Conservation (phyloP, 2,797 vertebrate species). For the Squalus acanthias region DNA sequence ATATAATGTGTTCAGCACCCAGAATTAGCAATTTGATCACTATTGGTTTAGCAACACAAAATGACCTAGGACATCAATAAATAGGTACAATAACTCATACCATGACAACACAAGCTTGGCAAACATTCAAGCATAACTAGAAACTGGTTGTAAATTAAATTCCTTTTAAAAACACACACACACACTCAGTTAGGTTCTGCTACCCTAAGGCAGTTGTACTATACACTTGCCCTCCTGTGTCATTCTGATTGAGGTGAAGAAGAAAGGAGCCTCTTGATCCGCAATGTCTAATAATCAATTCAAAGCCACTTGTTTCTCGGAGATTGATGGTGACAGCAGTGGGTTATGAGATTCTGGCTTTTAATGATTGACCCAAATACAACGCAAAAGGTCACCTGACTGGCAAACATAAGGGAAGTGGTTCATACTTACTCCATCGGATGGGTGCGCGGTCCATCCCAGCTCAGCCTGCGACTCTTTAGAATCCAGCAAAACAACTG, state of each 20-base stretch:
- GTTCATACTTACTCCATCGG: constrained; percentile 76
- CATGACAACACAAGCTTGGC: background rate
- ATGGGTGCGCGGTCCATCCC: constrained; percentile 85
- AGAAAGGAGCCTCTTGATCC: no score
- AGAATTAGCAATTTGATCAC: background rate
- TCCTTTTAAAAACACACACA: background rate
- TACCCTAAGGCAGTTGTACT: background rate
- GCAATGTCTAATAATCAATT: background rate
- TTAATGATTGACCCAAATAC: background rate
- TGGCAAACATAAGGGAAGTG: background rate
- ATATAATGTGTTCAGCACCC: background rate
- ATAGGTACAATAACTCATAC: background rate
- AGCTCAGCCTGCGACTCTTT: constrained; percentile 92
- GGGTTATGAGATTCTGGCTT: background rate
- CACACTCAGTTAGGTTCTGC: background rate
- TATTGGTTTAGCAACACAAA: background rate
- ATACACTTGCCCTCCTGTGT: no score
- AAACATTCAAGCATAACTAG: background rate
- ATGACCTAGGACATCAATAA: background rate
- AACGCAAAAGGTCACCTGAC: background rate
- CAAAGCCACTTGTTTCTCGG: background rate
- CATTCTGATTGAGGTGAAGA: no score
- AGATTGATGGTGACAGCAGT: background rate
- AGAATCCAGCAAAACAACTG: constrained; percentile 88
- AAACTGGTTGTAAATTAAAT: background rate